phyloP scores from a whole-genome alignment of 2,888 invertebrate species.

The Drosophila quinaria region DNA sequence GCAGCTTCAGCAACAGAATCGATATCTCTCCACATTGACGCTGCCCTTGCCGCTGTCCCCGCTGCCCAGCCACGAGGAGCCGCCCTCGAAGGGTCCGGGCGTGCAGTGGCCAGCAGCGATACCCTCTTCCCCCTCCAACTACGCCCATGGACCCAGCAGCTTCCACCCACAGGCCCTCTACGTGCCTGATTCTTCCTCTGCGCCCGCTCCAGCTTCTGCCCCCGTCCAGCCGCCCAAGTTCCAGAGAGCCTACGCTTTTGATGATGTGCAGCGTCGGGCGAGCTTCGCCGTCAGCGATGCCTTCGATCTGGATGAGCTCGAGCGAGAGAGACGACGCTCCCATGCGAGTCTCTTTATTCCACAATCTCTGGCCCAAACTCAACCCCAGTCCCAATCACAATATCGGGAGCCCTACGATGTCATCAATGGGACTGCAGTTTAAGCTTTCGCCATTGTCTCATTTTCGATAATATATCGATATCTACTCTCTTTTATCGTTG shows the following conservation, averaged over 20 bases:
- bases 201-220: background rate
- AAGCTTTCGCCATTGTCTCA: no score
- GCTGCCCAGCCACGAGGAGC: background rate
- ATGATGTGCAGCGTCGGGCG: slow-evolving; percentile 74
- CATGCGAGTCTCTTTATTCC: slow-evolving; percentile 84
- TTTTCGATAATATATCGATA: slow-evolving; percentile 3
- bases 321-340: slow-evolving; percentile 84
- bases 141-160: slow-evolving; percentile 55
- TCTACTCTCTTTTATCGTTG: background rate
- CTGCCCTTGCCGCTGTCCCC: slow-evolving; percentile 61
- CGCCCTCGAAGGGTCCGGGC: slow-evolving; percentile 6
- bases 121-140: slow-evolving; percentile 84
- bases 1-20: slow-evolving; percentile 65
- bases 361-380: slow-evolving; percentile 8
- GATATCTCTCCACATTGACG: slow-evolving; percentile 70
- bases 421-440: slow-evolving; percentile 85
- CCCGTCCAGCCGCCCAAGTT: slow-evolving; percentile 69
- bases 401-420: slow-evolving; percentile 80
- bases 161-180: slow-evolving; percentile 62
- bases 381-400: slow-evolving; percentile 6
- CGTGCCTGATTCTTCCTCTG: slow-evolving; percentile 34
- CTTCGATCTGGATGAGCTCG: slow-evolving; percentile 85
- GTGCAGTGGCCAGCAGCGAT: slow-evolving; percentile 85
- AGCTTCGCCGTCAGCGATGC: slow-evolving; percentile 72
- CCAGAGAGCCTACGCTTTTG: slow-evolving; percentile 81